A percentile compares a stretch with the other conserved stretches of the same genome.
These are phyloP conservation scores for Turdus rufiventris DNA, from an alignment of 2,113 vertebrate species.

Conservation along the genomic window DNA sequence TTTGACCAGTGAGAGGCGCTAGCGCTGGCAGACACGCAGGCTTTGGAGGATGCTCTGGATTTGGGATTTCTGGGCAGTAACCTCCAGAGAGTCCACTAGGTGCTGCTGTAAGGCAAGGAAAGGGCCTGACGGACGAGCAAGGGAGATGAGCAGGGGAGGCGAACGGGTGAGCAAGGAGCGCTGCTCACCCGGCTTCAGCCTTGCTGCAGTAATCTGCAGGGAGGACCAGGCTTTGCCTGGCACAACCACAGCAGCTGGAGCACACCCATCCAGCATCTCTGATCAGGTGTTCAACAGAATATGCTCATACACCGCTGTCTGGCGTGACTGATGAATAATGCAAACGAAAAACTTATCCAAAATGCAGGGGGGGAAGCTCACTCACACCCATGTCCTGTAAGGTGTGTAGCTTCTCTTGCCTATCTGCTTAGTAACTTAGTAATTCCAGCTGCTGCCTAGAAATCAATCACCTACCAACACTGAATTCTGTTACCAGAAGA, in stretches of 20 bases:
- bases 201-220: accelerated
- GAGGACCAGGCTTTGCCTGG: neutral
- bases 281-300: neutral
- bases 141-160: neutral
- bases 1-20: accelerated
- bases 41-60: neutral
- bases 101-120: constrained; percentile 67
- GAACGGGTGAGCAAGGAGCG: neutral
- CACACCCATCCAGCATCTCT: accelerated
- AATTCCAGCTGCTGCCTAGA: neutral
- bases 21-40: accelerated
- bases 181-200: neutral
- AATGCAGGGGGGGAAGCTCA: neutral
- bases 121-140: neutral
- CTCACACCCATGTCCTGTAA: neutral
- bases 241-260: neutral
- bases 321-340: neutral
- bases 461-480: accelerated
- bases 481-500: neutral
- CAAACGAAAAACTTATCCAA: neutral
- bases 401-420: neutral
- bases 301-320: neutral
- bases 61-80: constrained; percentile 25
- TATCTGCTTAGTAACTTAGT: neutral
- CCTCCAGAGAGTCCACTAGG: constrained; percentile 62